Percentiles rank a stretch among this genome's conserved stretches.
These are phyloP conservation scores for Lampris megalopsis DNA, from an alignment of 2,113 vertebrate genomes.

Conservation along the genomic window DNA sequence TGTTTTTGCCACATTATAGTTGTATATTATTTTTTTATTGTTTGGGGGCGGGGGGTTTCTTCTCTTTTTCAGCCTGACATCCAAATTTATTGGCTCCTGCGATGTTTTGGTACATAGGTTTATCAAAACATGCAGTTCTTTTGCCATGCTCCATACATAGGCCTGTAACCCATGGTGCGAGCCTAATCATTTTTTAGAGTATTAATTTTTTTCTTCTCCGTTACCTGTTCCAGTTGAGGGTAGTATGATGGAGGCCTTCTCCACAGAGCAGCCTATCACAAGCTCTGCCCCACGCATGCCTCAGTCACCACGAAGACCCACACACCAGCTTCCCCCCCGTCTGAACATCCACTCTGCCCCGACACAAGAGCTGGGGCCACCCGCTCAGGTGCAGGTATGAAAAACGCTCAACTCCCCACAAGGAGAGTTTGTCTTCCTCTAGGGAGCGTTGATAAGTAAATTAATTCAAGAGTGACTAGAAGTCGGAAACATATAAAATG, in stretches of 20 bases:
- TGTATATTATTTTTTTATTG: too few relatives aligned
- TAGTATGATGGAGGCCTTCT: constrained; percentile 83
- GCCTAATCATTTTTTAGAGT: neutral
- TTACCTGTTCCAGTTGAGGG: constrained; percentile 82
- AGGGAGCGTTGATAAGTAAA: too few relatives aligned
- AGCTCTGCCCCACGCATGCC: constrained; percentile 89
- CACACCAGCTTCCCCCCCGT: constrained; percentile 89
- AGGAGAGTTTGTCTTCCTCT: neutral
- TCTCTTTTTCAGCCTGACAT: neutral
- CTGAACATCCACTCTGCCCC: constrained; percentile 89
- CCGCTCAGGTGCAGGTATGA: constrained; percentile 85
- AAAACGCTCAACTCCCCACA: neutral
- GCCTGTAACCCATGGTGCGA: neutral
- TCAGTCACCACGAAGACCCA: constrained; percentile 89
- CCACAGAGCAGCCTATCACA: constrained; percentile 87
- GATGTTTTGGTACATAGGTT: accelerated
- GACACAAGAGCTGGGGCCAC: constrained; percentile 90
- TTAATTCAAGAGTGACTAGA: too few relatives aligned
- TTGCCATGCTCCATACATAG: neutral
- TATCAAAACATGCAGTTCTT: neutral
- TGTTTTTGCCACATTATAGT: neutral
- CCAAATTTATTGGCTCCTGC: neutral
- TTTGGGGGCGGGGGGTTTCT: neutral
- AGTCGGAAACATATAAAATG: too few relatives aligned
- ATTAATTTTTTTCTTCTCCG: too few relatives aligned